Evolutionary conservation across 2,888 invertebrate genomes (phyloP), one percentile per base, ranked within the genome.

Genomic region (Thyatira batis): DNA sequence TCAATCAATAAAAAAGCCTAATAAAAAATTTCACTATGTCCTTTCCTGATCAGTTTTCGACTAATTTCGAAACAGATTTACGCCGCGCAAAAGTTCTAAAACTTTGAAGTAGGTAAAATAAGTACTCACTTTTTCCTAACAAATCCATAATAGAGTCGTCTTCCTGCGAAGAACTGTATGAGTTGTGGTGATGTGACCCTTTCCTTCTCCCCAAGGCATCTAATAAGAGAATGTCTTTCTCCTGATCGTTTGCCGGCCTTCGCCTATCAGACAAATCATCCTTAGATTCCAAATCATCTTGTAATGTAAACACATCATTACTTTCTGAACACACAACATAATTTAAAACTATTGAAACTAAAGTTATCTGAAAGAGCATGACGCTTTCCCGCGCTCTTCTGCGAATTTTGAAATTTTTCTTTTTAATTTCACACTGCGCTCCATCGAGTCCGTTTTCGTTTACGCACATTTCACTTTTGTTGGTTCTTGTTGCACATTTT

Each of bases 71-170:
- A 23, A 6, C 23, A 4, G 3, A 23, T 23, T 6, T 23, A 3
- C 23, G 23, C 6, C 23, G 3, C 3, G 3, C 23, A 23, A 23
- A 23, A 23, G 3, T 23, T 23, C 3, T 23, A 4, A 4, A 23
- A 4, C 6, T 23, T 6, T 23, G 3, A 23, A 4, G 6, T 23
- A 3, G 13, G 6, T 13, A 9, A 20, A 45, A 45, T 20, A 51
- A 57, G 60, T 78, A 91, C 94, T 92, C 94, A 97, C 97, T 97
- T 94, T 96, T 95, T 60, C 96, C 96, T 74, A 97, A 90, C 92
- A 97, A 95, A 82, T 97, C 96, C 93, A 97, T 95, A 60, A 97
- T 94, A 49, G 95, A 95, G 70, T 94, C 94, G 69, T 96, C 94
- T 58, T 92, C 92, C 53, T 93, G 93, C 0, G 90, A 81, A 0